These are phyloP conservation scores for Cetonia aurata DNA, from an alignment of 2,888 invertebrate genomes.

Conservation along the genomic window DNA sequence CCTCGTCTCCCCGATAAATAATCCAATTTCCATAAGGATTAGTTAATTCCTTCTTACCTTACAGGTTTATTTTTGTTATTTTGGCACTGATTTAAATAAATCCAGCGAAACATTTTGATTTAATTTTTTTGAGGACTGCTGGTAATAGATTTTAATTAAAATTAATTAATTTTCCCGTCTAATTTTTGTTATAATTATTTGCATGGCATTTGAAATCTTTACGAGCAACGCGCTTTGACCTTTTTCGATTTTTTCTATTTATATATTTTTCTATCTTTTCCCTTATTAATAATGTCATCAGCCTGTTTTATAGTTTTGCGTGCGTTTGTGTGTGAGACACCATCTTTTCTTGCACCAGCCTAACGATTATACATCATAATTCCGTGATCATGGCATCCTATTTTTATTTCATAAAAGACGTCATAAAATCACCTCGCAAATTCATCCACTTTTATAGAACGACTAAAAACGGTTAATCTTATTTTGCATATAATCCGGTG, in stretches of 20 bases:
- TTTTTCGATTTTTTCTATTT: not conserved
- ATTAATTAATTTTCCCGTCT: not conserved
- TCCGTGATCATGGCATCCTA: slow-evolving; percentile 5
- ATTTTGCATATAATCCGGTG: not conserved
- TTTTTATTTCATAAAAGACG: slow-evolving; percentile 1
- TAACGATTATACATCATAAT: slow-evolving; percentile 1
- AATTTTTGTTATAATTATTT: not conserved
- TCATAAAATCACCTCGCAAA: not conserved
- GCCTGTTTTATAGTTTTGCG: not conserved
- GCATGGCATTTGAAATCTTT: slow-evolving; percentile 6
- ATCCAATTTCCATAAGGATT: too few relatives aligned
- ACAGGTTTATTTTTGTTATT: not conserved
- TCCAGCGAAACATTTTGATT: too few relatives aligned
- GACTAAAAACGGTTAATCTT: not conserved
- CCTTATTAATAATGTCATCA: not conserved
- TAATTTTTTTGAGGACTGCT: slow-evolving; percentile 26
- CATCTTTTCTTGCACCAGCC: slow-evolving; percentile 19
- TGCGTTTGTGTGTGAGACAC: slow-evolving; percentile 15
- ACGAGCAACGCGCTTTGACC: slow-evolving; percentile 1
- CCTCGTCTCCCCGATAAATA: not conserved
- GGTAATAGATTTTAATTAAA: not conserved
- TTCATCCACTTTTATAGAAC: not conserved
- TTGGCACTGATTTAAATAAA: not conserved
- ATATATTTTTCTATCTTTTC: not conserved
- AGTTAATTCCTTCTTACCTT: too few relatives aligned